A percentile compares a stretch with the other conserved stretches of the same genome.
These are phyloP conservation scores for Dermatemys mawii DNA, from an alignment of 2,113 vertebrate genomes.

Conservation along the genomic window DNA sequence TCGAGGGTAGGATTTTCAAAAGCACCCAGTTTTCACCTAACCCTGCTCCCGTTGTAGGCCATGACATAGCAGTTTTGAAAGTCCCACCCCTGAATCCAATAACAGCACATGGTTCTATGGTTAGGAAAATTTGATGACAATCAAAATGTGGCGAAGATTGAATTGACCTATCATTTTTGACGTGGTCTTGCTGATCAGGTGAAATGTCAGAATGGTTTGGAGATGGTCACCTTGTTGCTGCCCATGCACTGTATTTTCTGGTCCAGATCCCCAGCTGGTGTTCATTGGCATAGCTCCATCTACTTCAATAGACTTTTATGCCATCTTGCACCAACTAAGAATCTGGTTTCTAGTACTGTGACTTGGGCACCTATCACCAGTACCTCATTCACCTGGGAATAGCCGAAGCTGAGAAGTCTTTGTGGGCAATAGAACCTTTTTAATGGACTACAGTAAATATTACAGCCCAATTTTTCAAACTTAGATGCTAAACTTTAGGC, in stretches of 20 bases:
- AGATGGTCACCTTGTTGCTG: slow-evolving; percentile 56
- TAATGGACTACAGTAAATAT: not conserved
- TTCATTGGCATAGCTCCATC: slow-evolving; percentile 61
- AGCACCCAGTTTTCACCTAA: not conserved
- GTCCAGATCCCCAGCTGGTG: slow-evolving; percentile 62
- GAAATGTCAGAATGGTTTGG: slow-evolving; percentile 52
- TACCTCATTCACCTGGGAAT: not conserved
- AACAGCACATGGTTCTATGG: not conserved
- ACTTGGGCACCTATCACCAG: not conserved
- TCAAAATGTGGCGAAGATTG: slow-evolving; percentile 16
- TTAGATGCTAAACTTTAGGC: not conserved
- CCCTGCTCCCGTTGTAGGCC: not conserved
- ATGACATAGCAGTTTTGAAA: slow-evolving; percentile 10
- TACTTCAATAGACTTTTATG: not conserved
- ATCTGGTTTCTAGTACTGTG: not conserved
- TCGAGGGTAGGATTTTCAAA: slow-evolving; percentile 25
- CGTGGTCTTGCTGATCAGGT: slow-evolving; percentile 3
- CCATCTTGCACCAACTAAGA: slow-evolving; percentile 65
- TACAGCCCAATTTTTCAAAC: not conserved
- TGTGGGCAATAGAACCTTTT: slow-evolving; percentile 6
- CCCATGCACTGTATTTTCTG: slow-evolving; percentile 50
- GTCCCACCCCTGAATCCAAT: slow-evolving; percentile 23
- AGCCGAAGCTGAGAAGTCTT: slow-evolving; percentile 1
- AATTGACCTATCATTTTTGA: not conserved
- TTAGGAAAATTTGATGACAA: slow-evolving; percentile 26